Base-by-base conservation (phyloP, 2,113 vertebrate genomes). In the Picathartes gymnocephalus region DNA sequence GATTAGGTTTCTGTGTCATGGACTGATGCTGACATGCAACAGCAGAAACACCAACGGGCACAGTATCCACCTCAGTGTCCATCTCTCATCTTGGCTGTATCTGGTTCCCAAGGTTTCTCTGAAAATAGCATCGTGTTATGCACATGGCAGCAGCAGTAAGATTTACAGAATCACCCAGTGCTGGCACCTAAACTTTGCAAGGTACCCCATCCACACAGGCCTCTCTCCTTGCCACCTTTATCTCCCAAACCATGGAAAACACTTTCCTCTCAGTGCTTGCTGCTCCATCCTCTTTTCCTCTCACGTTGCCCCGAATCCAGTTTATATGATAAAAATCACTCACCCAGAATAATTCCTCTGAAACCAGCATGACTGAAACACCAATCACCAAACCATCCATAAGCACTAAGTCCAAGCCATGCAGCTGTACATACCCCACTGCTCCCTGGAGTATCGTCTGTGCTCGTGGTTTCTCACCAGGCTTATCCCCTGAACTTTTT, bases 71-170 rank as follows among this genome's bases (percentile, higher is more conserved):
- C 1, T 0, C 45, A 50, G 47, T 1, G 20, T 21, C 39, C 60
- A 54, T 15, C 33, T 62, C 50, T 72, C 23, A 14, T 12, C 45
- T 9, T 3, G 45, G 28, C 40, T 77, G 6, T 39, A 6, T 16
- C 66, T 51, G 35, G 23, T 35, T 62, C 22, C 58, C 23, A 16
- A 65, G 31, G 13, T 57, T 80, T 61, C 80, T 81, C 47, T 71
- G 60, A 25, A 61, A 12, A 7, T 1, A 23, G 45, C 25, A 9
- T 40, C 3, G 0, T 15, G 37, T 64, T 21, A 20, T 1, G 3
- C 7, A 9, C 0, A 0, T 20, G 6, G 35, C 24, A 48, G 35
- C 35, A 56, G 44, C 15, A 47, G 35, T 9, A 37, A 54, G 25
- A 58, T 31, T 81, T 37, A 37, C 31, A 30, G 45, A 53, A 81